phyloP scores from a whole-genome alignment of 2,113 vertebrate species.

The Setophaga kirtlandii region DNA sequence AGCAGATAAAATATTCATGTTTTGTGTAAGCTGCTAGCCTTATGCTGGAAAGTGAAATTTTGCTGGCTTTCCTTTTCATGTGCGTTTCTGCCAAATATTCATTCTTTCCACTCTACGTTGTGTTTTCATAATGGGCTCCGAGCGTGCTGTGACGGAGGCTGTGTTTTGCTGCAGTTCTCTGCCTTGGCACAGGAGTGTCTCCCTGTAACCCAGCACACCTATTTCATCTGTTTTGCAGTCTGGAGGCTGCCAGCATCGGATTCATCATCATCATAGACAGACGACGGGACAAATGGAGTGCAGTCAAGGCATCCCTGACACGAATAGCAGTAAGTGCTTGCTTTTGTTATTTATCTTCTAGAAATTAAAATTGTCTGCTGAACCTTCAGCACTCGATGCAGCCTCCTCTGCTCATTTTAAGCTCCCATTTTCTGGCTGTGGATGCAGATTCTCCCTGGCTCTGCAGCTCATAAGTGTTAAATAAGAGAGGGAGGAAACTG shows the following conservation, averaged over 20 bases:
- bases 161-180: neutral
- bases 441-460: neutral
- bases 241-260: constrained; percentile 93
- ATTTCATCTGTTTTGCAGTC: constrained; percentile 73
- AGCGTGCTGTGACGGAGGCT: neutral
- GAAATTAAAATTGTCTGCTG: neutral
- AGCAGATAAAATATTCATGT: constrained; percentile 7
- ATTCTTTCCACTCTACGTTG: neutral
- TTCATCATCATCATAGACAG: constrained; percentile 94
- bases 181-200: neutral
- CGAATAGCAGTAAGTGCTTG: constrained; percentile 88
- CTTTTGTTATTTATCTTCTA: neutral
- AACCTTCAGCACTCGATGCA: neutral
- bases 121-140: neutral
- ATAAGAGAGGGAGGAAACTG: neutral
- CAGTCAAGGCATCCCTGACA: constrained; percentile 90
- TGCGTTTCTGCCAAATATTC: neutral
- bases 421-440: neutral
- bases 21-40: constrained; percentile 10
- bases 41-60: neutral
- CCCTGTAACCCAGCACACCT: neutral
- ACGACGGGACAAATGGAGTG: constrained; percentile 93
- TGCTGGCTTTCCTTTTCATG: neutral
- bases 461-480: neutral
- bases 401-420: neutral